These are phyloP conservation scores for Frankliniella intonsa DNA, from an alignment of 2,888 invertebrate genomes.

Conservation along the genomic window DNA sequence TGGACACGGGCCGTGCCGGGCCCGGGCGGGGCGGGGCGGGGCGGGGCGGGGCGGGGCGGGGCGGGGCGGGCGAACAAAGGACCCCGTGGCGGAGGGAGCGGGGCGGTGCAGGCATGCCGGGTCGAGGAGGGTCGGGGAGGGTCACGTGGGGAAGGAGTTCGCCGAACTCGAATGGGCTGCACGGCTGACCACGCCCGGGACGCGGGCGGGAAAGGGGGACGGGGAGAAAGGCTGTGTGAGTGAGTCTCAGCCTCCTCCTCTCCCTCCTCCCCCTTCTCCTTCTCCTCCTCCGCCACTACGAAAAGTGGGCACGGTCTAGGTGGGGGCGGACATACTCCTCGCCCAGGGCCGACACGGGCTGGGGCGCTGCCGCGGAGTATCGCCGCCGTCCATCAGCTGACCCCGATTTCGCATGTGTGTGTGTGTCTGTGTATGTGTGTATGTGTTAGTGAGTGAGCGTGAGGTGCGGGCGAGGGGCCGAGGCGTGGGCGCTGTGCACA, in stretches of 20 bases:
- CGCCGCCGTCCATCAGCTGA: too few species aligned
- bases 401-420: too few species aligned
- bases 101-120: neutral
- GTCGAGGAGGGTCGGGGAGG: neutral
- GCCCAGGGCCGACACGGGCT: too few species aligned
- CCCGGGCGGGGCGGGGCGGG: neutral
- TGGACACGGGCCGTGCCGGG: neutral
- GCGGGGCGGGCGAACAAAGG: conserved; percentile 1
- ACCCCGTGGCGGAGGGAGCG: neutral
- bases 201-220: neutral
- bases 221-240: neutral
- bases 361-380: too few species aligned
- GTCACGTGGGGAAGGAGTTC: conserved; percentile 11
- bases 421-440: too few species aligned
- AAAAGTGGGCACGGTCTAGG: too few species aligned
- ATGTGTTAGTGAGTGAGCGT: too few species aligned
- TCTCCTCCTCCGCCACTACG: too few species aligned
- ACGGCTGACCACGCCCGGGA: neutral
- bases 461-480: too few species aligned
- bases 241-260: neutral
- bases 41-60: neutral
- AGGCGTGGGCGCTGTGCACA: too few species aligned
- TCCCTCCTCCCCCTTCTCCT: too few species aligned
- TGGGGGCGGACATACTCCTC: too few species aligned
- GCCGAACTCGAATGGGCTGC: neutral